Base-by-base conservation (phyloP, 30 jellyfish, hydroid and myxozoan species). In the Hydra vulgaris region DNA sequence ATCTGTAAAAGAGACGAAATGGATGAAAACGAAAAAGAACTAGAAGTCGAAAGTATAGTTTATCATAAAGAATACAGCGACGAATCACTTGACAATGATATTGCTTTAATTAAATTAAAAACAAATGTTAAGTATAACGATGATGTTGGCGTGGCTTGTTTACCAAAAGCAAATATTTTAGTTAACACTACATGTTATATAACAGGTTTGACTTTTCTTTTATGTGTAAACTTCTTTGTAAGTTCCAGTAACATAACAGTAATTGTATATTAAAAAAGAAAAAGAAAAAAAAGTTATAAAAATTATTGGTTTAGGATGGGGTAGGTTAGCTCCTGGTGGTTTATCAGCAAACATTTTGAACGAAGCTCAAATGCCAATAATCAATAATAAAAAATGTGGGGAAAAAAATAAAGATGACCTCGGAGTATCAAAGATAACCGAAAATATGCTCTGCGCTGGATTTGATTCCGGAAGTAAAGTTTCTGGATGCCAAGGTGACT, bases 401-500 rank as follows among this genome's bases (percentile, higher is more conserved):
- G 56, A 75, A 70, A 75, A 26, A 53, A 75, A 75, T 54, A 75
- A 26, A 26, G 67, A 25, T 16, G 61, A 40, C 12, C 17, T 25
- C 20, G 83, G 83, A 25, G 56, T 0, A 25, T 75, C 83, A 23
- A 27, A 21, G 40, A 26, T 80, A 3, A 61, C 87, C 20, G 24
- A 27, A 17, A 66, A 69, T 15, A 80, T 80, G 85, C 0, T 80
- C 17, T 80, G 87, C 69, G 87, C 87, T 70, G 87, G 87, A 18
- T 68, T 18, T 68, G 84, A 68, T 26, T 68, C 53, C 19, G 56
- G 26, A 23, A 23, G 70, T 25, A 75, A 75, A 22, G 71, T 75
- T 17, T 75, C 84, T 24, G 87, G 87, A 25, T 80, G 87, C 66
- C 87, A 80, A 15, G 87, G 87, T 23, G 87, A 80, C 71, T 40